Evolutionary conservation across 2,797 vertebrate genomes (phyloP), one percentile per base, ranked within the genome.

Genomic region (Ataeniobius toweri): DNA sequence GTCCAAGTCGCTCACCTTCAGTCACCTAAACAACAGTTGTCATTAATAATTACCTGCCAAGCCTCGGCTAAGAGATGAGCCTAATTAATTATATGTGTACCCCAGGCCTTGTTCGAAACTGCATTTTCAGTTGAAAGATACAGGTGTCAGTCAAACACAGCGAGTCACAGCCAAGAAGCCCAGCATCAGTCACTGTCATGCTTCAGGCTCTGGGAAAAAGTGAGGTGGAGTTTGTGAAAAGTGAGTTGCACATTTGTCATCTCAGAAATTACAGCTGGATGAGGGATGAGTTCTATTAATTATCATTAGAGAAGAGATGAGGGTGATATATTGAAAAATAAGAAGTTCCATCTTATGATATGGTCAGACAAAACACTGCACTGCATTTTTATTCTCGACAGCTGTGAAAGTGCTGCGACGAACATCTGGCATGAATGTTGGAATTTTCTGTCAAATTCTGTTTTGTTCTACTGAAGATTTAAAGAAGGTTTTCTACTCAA

Each of bases 41-140:
- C 85, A 84, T 91, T 90, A 91, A 89, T 86, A 89, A 94, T 94
- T 91, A 92, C 87, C 90, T 90, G 85, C 88, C 87, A 79, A 67
- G 86, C 82, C 81, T 79, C 41, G 18, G 68, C 79, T 76, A 82
- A 83, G 75, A 84, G 82, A 86, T 50, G 81, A 74, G 80, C 65
- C 83, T 86, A 83, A 92, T 94, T 93, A 91, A 94, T 94, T 89
- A 89, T 86, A 87, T 84, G 91, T 91, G 85, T 89, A 81, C 86
- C 90, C 86, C 87, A 75, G 85, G 78, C 73, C 73, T 87, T 80
- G 83, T 85, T 89, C 88, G 80, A 82, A 91, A 87, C 80, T 31
- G 81, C 75, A 85, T 88, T 91, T 84, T 85, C 77, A 83, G 71
- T 77, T 31, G 78, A 87, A 84, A 69, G 85, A 91, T 80, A 84